phyloP scores from a whole-genome alignment of 1,140 invertebrate genomes.

The Meloidogyne chitwoodi region DNA sequence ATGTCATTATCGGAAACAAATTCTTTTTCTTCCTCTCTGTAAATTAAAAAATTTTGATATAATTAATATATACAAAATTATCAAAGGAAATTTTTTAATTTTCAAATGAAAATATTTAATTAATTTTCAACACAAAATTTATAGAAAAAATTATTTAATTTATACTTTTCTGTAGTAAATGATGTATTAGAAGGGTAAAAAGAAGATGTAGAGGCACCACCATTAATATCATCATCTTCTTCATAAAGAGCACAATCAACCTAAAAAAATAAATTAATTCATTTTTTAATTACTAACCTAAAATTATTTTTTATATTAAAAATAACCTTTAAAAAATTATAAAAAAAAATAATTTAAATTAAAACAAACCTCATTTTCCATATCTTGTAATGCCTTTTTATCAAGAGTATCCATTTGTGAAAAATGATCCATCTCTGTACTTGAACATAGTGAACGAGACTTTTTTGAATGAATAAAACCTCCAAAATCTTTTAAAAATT shows the following conservation, averaged over 20 bases:
- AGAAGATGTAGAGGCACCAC: not conserved
- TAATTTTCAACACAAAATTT: too few species aligned
- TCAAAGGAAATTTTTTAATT: too few species aligned
- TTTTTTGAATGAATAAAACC: not conserved
- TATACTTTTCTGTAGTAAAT: not conserved
- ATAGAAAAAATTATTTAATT: too few species aligned
- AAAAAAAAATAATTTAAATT: not conserved
- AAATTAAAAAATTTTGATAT: not conserved
- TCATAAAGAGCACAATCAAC: slow-evolving; percentile 20
- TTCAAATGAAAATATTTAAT: too few species aligned
- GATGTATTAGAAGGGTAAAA: not conserved
- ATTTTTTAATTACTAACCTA: not conserved
- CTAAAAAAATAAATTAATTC: slow-evolving; percentile 9
- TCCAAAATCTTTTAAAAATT: not conserved
- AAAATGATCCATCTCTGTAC: slow-evolving; percentile 21
- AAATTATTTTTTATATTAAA: too few species aligned
- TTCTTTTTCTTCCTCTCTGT: not conserved
- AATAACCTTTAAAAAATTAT: not conserved
- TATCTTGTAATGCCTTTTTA: slow-evolving; percentile 7
- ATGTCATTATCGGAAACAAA: not conserved
- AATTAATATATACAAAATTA: too few species aligned
- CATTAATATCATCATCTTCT: slow-evolving; percentile 4
- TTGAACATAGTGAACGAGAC: slow-evolving; percentile 5
- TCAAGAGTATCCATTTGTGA: slow-evolving; percentile 19
- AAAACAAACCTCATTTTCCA: slow-evolving; percentile 22